Evolutionary conservation across 2,113 vertebrate species (phyloP).

Genomic region (Orientallactaga bullata): DNA sequence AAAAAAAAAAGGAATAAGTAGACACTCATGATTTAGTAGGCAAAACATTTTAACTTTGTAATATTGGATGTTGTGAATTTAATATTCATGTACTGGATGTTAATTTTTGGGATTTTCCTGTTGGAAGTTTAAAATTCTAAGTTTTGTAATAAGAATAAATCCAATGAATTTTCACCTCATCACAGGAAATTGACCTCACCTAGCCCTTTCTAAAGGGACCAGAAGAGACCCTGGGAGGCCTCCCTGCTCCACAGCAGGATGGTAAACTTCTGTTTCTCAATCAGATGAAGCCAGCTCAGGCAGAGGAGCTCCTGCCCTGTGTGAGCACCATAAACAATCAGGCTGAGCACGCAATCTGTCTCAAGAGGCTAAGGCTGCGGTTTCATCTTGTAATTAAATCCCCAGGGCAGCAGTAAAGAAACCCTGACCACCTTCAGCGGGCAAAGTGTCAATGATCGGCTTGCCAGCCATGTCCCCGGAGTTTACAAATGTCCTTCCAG

Average conservation of each 20-base stretch:
- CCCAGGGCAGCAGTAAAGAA: slow-evolving; percentile 62
- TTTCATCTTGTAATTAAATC: slow-evolving; percentile 81
- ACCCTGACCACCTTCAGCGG: not conserved
- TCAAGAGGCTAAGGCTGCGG: slow-evolving; percentile 78
- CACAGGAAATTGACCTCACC: not conserved
- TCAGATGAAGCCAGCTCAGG: slow-evolving; percentile 50
- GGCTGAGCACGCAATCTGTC: slow-evolving; percentile 76
- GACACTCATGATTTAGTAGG: not conserved
- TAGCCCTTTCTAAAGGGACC: not conserved
- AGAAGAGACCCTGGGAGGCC: not conserved
- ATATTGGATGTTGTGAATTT: not conserved
- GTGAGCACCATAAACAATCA: slow-evolving; percentile 79
- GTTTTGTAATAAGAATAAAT: not conserved
- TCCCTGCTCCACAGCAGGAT: rapidly evolving
- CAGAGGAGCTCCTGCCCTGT: slow-evolving; percentile 68
- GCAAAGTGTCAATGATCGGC: not conserved
- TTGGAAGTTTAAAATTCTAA: not conserved
- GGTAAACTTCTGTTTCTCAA: not conserved
- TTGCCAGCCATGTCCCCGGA: not conserved
- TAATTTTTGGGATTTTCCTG: not conserved
- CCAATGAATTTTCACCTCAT: not conserved
- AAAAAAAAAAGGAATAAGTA: too few species aligned
- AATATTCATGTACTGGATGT: not conserved
- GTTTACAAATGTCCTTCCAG: not conserved
- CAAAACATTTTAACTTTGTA: slow-evolving; percentile 1